Percentiles rank a stretch among this genome's conserved stretches.
Evolutionary conservation across 1,140 invertebrate genomes (phyloP).

Genomic region (Choristoneura fumiferana): DNA sequence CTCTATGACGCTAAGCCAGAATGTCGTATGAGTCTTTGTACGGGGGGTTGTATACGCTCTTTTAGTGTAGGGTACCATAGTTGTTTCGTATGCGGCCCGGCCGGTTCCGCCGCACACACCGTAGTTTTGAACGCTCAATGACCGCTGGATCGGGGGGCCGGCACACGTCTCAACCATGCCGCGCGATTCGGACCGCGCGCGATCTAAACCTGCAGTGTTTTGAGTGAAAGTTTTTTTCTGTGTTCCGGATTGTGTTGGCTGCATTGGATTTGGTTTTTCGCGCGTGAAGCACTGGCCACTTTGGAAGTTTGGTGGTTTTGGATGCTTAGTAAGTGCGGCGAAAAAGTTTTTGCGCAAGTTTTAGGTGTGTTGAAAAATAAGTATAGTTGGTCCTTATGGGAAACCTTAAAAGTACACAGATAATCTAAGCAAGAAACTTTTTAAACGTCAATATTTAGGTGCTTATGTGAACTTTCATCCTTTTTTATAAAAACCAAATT

Average conservation of each 20-base stretch:
- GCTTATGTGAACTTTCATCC: no score
- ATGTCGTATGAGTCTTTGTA: background rate
- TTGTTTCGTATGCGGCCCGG: slow-evolving; percentile 66
- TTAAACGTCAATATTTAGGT: no score
- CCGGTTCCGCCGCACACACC: slow-evolving; percentile 59
- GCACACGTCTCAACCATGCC: slow-evolving; percentile 63
- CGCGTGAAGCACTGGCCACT: no score
- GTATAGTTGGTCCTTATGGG: no score
- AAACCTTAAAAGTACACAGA: no score
- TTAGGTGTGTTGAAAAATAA: no score
- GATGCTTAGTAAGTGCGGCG: no score
- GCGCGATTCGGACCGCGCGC: slow-evolving; percentile 20
- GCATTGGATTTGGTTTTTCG: background rate
- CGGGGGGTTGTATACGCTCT: background rate
- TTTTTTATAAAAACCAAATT: no score
- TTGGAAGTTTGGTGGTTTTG: no score
- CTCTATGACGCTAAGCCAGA: slow-evolving; percentile 23
- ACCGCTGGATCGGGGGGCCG: slow-evolving; percentile 73
- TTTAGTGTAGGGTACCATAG: slow-evolving; percentile 23
- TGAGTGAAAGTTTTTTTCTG: slow-evolving; percentile 17
- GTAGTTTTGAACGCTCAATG: slow-evolving; percentile 76
- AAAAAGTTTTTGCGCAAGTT: no score
- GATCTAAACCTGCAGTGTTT: slow-evolving; percentile 9
- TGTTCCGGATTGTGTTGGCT: slow-evolving; percentile 2
- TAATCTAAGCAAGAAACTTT: no score